These are phyloP conservation scores for Achatina immaculata DNA, from an alignment of 1,140 invertebrate species.

Conservation along the genomic window DNA sequence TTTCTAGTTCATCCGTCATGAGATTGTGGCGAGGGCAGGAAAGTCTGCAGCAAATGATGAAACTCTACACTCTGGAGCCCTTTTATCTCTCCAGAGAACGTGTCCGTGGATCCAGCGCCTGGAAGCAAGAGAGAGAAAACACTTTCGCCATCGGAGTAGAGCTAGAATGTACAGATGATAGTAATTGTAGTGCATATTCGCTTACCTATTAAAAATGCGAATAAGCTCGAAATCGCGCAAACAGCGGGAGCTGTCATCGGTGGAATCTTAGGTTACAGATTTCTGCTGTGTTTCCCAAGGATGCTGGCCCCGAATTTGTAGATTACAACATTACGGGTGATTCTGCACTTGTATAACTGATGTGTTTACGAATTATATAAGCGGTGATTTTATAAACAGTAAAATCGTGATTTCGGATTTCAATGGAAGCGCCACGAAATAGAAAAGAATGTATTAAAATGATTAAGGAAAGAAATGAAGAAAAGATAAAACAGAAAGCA, in stretches of 20 bases:
- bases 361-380: too few relatives aligned
- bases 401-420: too few relatives aligned
- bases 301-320: background rate
- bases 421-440: too few relatives aligned
- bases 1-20: background rate
- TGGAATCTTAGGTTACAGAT: background rate
- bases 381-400: too few relatives aligned
- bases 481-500: too few relatives aligned
- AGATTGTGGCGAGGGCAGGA: background rate
- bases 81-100: constrained; percentile 4
- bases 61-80: background rate
- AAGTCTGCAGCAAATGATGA: background rate
- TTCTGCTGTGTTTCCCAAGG: background rate
- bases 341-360: too few relatives aligned
- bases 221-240: background rate
- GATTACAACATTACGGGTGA: background rate
- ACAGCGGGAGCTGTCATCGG: background rate
- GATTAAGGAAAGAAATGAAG: too few relatives aligned
- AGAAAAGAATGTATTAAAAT: too few relatives aligned
- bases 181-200: constrained; percentile 8
- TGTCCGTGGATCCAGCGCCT: background rate
- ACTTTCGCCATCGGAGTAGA: background rate
- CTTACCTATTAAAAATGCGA: background rate
- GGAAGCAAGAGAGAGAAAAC: background rate
- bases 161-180: background rate